Evolutionary conservation across 2,797 vertebrate species (phyloP).

Genomic region (Mus minutoides): DNA sequence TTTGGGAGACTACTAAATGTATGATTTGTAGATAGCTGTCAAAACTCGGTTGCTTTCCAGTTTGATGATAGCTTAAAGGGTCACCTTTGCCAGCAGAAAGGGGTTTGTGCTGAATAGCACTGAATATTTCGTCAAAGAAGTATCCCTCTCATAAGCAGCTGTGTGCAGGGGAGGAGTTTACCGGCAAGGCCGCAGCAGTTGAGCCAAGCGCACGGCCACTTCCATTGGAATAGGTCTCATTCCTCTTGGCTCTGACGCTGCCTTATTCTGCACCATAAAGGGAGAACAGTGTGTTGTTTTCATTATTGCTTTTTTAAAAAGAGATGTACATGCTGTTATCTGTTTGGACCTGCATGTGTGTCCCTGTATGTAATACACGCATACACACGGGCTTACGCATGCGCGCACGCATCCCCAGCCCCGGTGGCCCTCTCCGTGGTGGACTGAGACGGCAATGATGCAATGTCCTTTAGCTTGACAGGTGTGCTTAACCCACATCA

Average conservation of each 20-base stretch:
- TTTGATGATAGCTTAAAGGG: constrained; percentile 90
- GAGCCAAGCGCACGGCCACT: constrained; percentile 80
- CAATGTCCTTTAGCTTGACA: constrained; percentile 74
- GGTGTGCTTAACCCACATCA: constrained; percentile 82
- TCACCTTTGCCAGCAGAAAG: constrained; percentile 89
- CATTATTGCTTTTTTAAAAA: constrained; percentile 80
- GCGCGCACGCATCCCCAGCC: constrained; percentile 41
- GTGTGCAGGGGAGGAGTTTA: constrained; percentile 83
- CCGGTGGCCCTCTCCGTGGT: constrained; percentile 83
- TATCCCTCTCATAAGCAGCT: constrained; percentile 80
- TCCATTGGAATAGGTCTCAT: constrained; percentile 28
- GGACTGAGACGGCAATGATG: constrained; percentile 74
- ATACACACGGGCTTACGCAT: neutral
- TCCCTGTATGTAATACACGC: neutral
- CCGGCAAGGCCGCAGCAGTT: constrained; percentile 84
- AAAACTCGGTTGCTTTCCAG: constrained; percentile 88
- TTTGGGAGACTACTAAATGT: constrained; percentile 74
- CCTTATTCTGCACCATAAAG: constrained; percentile 84
- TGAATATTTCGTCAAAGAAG: constrained; percentile 81
- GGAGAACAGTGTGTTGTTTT: constrained; percentile 86
- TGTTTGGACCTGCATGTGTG: constrained; percentile 19
- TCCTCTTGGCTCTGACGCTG: constrained; percentile 80
- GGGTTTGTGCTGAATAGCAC: constrained; percentile 84
- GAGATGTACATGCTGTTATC: constrained; percentile 60
- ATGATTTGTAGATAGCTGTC: constrained; percentile 87